Conservation (phyloP, 92 coral and sea anemone species). For the Palythoa grandis region DNA sequence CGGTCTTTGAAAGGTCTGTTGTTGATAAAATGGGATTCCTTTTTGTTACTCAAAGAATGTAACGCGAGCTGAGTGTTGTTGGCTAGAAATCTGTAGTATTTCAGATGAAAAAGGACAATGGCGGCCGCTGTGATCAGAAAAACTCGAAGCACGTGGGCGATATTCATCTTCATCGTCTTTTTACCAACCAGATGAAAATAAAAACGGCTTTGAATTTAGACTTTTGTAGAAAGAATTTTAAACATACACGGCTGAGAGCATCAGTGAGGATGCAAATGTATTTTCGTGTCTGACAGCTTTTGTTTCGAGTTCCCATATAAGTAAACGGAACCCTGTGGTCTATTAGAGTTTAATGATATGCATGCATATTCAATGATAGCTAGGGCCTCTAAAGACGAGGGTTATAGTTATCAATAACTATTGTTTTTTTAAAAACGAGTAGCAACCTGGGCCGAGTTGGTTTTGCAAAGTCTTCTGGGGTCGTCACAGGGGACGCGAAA, state of each 20-base stretch:
- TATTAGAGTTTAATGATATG: neutral
- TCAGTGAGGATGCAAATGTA: neutral
- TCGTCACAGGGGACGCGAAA: too few relatives aligned
- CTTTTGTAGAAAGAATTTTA: neutral
- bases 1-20: neutral
- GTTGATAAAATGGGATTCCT: too few relatives aligned
- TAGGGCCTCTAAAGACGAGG: too few relatives aligned
- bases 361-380: too few relatives aligned
- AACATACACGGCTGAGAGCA: neutral
- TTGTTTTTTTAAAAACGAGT: too few relatives aligned
- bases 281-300: neutral
- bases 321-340: neutral
- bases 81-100: conserved; percentile 5
- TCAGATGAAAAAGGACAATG: conserved; percentile 3
- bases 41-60: neutral
- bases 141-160: conserved; percentile 15
- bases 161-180: neutral
- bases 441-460: too few relatives aligned
- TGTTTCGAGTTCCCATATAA: too few relatives aligned
- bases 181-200: neutral
- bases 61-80: neutral
- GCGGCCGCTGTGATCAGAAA: conserved; percentile 12
- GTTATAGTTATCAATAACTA: too few relatives aligned
- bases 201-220: neutral
- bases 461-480: too few relatives aligned